Evolutionary conservation across 1,140 invertebrate genomes (phyloP).

Genomic region (Drosophila repletoides): DNA sequence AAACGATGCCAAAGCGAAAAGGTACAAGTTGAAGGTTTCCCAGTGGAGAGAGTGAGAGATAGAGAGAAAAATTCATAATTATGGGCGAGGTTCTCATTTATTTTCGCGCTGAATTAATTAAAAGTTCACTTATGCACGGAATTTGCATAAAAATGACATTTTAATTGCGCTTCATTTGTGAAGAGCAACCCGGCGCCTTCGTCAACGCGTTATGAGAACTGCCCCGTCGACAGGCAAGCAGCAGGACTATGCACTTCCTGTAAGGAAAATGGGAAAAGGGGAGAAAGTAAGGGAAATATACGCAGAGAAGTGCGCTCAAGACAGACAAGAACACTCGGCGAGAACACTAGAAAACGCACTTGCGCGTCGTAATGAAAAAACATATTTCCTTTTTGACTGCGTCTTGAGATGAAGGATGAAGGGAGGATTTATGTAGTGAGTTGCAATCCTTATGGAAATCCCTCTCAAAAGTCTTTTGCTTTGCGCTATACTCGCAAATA

Average conservation of each 20-base stretch:
- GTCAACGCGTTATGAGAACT: constrained; percentile 53
- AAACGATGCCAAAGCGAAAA: constrained; percentile 12
- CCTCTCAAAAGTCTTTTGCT: constrained; percentile 3
- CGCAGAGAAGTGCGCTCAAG: constrained; percentile 65
- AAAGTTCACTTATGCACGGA: constrained; percentile 79
- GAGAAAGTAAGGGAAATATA: background rate
- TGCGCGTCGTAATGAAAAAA: constrained; percentile 74
- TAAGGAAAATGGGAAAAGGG: background rate
- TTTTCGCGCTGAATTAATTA: constrained; percentile 78
- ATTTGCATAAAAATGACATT: constrained; percentile 80
- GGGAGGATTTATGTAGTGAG: too few relatives aligned
- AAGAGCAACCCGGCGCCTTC: constrained; percentile 37
- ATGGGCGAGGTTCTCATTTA: constrained; percentile 72
- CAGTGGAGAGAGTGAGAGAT: background rate
- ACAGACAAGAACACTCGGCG: constrained; percentile 68
- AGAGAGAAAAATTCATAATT: constrained; percentile 58
- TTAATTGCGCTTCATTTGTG: constrained; percentile 80
- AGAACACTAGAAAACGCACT: constrained; percentile 67
- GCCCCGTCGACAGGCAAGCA: constrained; percentile 6
- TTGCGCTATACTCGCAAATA: constrained; percentile 27
- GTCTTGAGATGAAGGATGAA: background rate
- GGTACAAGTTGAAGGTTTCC: constrained; percentile 29
- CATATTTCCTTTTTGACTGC: constrained; percentile 45
- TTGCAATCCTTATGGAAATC: constrained; percentile 30
- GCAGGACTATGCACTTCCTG: background rate